These are phyloP conservation scores for Alcis repandata DNA, from an alignment of 2,888 invertebrate species.

Conservation along the genomic window DNA sequence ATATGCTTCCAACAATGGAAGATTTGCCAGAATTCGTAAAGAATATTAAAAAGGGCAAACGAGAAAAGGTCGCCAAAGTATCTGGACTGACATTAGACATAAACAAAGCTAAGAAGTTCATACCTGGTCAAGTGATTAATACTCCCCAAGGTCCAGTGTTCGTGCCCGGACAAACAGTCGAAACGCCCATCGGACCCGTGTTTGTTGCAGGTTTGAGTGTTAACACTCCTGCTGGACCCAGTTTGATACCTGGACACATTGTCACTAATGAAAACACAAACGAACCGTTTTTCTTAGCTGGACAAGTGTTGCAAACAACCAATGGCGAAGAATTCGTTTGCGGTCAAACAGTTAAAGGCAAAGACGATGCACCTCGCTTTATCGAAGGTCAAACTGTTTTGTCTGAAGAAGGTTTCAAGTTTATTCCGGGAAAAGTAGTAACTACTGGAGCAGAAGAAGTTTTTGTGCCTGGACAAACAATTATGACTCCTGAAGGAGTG, in stretches of 20 bases:
- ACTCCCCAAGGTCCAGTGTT: conserved; percentile 90
- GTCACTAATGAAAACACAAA: conserved; percentile 86
- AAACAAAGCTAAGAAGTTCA: conserved; percentile 89
- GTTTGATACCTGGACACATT: conserved; percentile 91
- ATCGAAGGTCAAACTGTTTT: conserved; percentile 88
- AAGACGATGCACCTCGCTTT: conserved; percentile 85
- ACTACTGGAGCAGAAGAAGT: conserved; percentile 78
- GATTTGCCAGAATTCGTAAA: conserved; percentile 89
- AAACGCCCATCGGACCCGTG: conserved; percentile 88
- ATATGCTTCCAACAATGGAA: conserved; percentile 87
- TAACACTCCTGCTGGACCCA: conserved; percentile 89
- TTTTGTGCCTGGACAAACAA: conserved; percentile 88
- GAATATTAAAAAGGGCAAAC: conserved; percentile 87
- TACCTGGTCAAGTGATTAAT: conserved; percentile 90
- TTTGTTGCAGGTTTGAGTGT: conserved; percentile 92
- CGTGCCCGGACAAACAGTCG: conserved; percentile 91
- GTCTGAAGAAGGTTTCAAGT: conserved; percentile 88
- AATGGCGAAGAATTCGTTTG: conserved; percentile 87
- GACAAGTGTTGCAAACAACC: conserved; percentile 88
- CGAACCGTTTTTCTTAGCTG: conserved; percentile 89
- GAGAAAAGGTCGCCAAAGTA: conserved; percentile 87
- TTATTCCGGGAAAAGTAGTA: conserved; percentile 87
- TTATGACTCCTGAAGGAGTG: conserved; percentile 86
- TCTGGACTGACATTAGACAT: conserved; percentile 89
- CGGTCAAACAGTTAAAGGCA: conserved; percentile 88